Conservation (phyloP, 2,797 vertebrate species). For the Enteromius fasciolatus region DNA sequence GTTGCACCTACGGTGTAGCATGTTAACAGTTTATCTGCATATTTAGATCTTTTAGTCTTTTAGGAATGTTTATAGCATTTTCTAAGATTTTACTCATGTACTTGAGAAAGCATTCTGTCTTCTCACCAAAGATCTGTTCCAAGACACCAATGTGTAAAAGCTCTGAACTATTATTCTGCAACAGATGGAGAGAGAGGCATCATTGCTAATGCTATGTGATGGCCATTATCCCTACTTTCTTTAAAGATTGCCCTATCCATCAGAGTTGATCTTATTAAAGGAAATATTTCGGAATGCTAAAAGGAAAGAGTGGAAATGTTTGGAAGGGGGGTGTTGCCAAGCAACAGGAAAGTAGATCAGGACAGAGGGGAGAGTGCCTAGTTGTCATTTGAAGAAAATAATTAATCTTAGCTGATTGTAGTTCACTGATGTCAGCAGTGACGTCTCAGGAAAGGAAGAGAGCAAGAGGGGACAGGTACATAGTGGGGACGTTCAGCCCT, state of each 20-base stretch:
- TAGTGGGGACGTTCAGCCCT: conserved; percentile 33
- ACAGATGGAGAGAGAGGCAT: conserved; percentile 39
- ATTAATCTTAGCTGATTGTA: conserved; percentile 62
- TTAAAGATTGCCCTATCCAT: conserved; percentile 4
- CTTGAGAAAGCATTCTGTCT: conserved; percentile 37
- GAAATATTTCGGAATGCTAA: conserved; percentile 21
- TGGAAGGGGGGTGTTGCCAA: conserved; percentile 55
- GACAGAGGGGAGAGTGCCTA: conserved; percentile 40
- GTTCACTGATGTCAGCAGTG: conserved; percentile 56
- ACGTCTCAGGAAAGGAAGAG: conserved; percentile 31
- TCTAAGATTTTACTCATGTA: conserved; percentile 24
- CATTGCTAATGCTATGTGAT: conserved; percentile 3
- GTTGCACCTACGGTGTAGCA: neutral
- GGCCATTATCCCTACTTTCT: conserved; percentile 25
- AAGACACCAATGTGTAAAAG: conserved; percentile 39
- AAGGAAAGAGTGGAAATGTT: conserved; percentile 26
- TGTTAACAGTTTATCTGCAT: neutral
- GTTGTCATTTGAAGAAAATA: conserved; percentile 55
- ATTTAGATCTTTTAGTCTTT: neutral
- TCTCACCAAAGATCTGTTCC: conserved; percentile 45
- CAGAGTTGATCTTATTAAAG: conserved; percentile 2
- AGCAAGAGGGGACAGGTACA: conserved; percentile 14
- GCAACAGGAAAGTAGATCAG: conserved; percentile 66
- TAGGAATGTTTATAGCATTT: conserved; percentile 6
- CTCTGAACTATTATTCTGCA: conserved; percentile 32